Base-by-base conservation (phyloP, 2,797 vertebrate genomes). In the Coccyzus lansbergi region DNA sequence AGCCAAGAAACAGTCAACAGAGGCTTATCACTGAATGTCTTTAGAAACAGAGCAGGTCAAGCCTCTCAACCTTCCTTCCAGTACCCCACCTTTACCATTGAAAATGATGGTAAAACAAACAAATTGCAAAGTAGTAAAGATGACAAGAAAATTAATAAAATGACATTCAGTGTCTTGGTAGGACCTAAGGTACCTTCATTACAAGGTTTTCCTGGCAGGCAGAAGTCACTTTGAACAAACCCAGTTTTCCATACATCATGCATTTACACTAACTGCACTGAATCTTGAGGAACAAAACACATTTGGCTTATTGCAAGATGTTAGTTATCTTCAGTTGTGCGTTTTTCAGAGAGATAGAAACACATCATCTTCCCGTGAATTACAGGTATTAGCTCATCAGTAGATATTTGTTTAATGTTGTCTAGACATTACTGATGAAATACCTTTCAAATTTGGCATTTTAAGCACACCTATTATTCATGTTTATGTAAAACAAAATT, bases 171-270 rank as follows among this genome's bases (percentile, higher is more conserved):
- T 24, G 36, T 18, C 65, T 69, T 51, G 60, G 33, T 21, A 63
- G 40, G 36, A 67, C 63, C 38, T 63, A 33, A 80, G 15, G 29
- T 25, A 76, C 11, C 15, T 67, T 56, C 15, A 16, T 20, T 65
- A 51, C 10, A 65, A 55, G 26, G 33, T 58, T 68, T 76, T 83
- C 20, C 64, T 8, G 12, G 18, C 34, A 62, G 31, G 33, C 21
- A 83, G 21, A 83, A 83, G 33, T 62, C 36, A 80, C 24, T 52
- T 48, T 21, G 48, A 92, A 79, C 29, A 9, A 86, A 70, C 13
- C 20, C 22, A 26, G 3, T n/a, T 67, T 79, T 56, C 40, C 21
- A 12, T 38, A 51, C 12, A 20, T 14, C 1, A 0, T 2, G 3
- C 9, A 25, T 33, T 44, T 65, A 63, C 62, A 65, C 17, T 33